Evolutionary conservation across 2,888 invertebrate genomes (phyloP).

Genomic region (Hydraecia micacea): DNA sequence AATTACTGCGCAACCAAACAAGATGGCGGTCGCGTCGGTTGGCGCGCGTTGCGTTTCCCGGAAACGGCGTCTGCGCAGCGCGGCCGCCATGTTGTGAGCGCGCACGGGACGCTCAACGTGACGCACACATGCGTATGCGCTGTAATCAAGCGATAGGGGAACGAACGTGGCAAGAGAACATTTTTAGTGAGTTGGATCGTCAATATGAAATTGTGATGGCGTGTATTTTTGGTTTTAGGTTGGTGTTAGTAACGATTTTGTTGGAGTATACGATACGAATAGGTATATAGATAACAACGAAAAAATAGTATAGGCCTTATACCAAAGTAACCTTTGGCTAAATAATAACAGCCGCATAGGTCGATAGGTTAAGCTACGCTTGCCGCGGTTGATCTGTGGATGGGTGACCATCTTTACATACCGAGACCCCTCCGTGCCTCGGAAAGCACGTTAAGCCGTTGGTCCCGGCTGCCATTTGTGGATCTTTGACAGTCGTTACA

Average conservation of each 20-base stretch:
- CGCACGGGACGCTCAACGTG: constrained; percentile 59
- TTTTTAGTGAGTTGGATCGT: constrained; percentile 30
- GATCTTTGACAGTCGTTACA: too few species aligned
- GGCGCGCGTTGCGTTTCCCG: constrained; percentile 75
- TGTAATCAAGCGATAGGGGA: constrained; percentile 56
- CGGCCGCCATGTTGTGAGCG: constrained; percentile 66
- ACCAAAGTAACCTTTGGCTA: background rate
- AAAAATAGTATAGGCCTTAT: background rate
- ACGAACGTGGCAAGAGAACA: constrained; percentile 31
- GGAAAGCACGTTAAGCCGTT: too few species aligned
- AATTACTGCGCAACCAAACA: constrained; percentile 43
- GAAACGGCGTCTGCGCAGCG: constrained; percentile 71
- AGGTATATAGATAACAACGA: background rate
- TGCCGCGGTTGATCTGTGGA: too few species aligned
- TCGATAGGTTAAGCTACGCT: too few species aligned
- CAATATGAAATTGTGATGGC: background rate
- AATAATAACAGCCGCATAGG: background rate
- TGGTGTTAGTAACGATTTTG: background rate
- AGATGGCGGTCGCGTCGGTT: constrained; percentile 68
- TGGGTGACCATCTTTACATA: too few species aligned
- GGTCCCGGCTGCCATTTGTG: too few species aligned
- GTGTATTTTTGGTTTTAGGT: constrained; percentile 5
- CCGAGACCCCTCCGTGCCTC: too few species aligned
- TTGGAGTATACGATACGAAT: background rate
- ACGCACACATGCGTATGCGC: constrained; percentile 33